Evolutionary conservation across 1,140 invertebrate genomes (phyloP), one percentile per base, ranked within the genome.

Genomic region (Octopus bimaculoides): DNA sequence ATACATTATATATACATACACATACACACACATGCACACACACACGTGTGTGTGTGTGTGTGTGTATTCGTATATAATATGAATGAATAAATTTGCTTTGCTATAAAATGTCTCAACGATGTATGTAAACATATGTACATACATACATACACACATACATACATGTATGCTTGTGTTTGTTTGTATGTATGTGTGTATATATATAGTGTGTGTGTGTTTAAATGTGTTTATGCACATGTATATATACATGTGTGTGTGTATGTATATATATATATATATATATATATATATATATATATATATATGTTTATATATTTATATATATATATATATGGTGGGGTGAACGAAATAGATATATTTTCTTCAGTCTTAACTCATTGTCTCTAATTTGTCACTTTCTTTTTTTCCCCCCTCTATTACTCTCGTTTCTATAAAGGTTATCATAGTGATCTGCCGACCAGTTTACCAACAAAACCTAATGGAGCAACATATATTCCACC

Each of bases 401-500:
- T n/a, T n/a, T 69, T 9, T 71, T 71, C 26, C 8, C 66, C 14
- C 26, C 26, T 14, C 17, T 71, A n/a, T 17, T 17, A 10, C 14
- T 71, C 6, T 71, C 26, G 26, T 71, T 71, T 71, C 66, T 71
- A n/a, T n/a, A 41, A 81, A 87, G 86, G 83, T 66, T 84, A 82
- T 78, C 77, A 81, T 9, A 77, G 76, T 10, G 81, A 78, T 26
- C 55, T 82, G 20, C 84, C 83, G 8, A 85, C 83, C 12, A 83
- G 81, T 26, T 75, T 87, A 53, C 86, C 86, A 52, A 84, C 82
- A 66, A 82, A 85, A 76, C 69, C 80, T 0, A 81, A 80, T 61
- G 85, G 85, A 2, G 61, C 71, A 17, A 82, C 83, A 12, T 86
- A 86, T 78, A 80, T 82, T 55, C 86, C 86, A 12, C 73, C 81